Conservation (phyloP, 2,797 vertebrate genomes). For the Acrocephalus scirpaceus region DNA sequence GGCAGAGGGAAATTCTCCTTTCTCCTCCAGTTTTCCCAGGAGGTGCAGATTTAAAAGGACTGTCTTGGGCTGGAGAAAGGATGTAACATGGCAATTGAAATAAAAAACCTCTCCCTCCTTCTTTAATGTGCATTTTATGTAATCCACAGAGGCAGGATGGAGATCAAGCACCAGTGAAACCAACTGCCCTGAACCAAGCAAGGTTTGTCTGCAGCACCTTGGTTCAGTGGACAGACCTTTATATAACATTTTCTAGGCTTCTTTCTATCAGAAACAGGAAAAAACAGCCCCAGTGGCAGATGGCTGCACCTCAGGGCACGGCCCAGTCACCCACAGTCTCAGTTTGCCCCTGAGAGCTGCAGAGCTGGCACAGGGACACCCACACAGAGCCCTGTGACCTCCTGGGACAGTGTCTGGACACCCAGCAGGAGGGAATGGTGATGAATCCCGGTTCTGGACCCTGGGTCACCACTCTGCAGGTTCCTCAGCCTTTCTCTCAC, state of each 20-base stretch:
- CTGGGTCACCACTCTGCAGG: not conserved
- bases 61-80: not conserved
- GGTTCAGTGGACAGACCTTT: not conserved
- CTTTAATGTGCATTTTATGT: not conserved
- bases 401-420: not conserved
- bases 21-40: not conserved
- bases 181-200: not conserved
- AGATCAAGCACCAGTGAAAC: not conserved
- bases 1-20: not conserved
- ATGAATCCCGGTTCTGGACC: not conserved
- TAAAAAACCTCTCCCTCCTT: not conserved
- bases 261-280: not conserved
- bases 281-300: not conserved
- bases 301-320: not conserved
- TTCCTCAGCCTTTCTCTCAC: not conserved
- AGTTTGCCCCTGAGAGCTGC: not conserved
- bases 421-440: not conserved
- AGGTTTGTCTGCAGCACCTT: not conserved
- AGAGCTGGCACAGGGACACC: not conserved
- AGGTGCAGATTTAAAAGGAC: not conserved
- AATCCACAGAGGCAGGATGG: not conserved
- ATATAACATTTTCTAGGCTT: not conserved
- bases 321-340: accelerated
- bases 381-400: not conserved
- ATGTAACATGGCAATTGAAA: not conserved